Evolutionary conservation across 2,113 vertebrate genomes (phyloP).

Genomic region (Coptodon rendalli): DNA sequence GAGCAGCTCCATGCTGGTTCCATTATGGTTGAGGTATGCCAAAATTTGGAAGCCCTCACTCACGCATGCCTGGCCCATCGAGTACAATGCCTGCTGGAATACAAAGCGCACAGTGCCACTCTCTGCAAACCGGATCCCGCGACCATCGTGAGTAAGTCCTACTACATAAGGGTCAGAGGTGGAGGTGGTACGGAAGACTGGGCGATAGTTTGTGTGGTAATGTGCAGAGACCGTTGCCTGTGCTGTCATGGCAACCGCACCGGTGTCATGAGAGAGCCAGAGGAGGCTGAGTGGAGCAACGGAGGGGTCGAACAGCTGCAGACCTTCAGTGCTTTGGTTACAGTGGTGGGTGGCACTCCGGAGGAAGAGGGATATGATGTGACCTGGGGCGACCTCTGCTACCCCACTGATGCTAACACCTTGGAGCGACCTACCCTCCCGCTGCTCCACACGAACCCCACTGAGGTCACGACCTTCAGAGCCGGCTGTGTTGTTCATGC

Average conservation of each 20-base stretch:
- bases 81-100: slow-evolving; percentile 81
- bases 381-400: slow-evolving; percentile 75
- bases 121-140: slow-evolving; percentile 78
- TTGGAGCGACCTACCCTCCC: slow-evolving; percentile 74
- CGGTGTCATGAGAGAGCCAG: slow-evolving; percentile 84
- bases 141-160: slow-evolving; percentile 75
- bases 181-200: slow-evolving; percentile 74
- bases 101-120: slow-evolving; percentile 79
- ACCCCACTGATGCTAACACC: slow-evolving; percentile 76
- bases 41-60: slow-evolving; percentile 78
- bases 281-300: slow-evolving; percentile 75
- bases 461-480: slow-evolving; percentile 70
- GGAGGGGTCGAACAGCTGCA: slow-evolving; percentile 69
- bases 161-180: slow-evolving; percentile 81
- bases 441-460: slow-evolving; percentile 76
- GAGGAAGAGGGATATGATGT: slow-evolving; percentile 70
- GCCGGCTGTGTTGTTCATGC: slow-evolving; percentile 73
- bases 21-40: slow-evolving; percentile 78
- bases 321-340: slow-evolving; percentile 74
- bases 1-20: slow-evolving; percentile 72
- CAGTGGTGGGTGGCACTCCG: slow-evolving; percentile 79
- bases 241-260: slow-evolving; percentile 80
- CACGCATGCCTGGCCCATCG: slow-evolving; percentile 79
- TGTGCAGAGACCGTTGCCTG: slow-evolving; percentile 74
- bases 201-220: slow-evolving; percentile 82